Conservation (phyloP, 2,113 vertebrate genomes). For the Barnardius zonarius region DNA sequence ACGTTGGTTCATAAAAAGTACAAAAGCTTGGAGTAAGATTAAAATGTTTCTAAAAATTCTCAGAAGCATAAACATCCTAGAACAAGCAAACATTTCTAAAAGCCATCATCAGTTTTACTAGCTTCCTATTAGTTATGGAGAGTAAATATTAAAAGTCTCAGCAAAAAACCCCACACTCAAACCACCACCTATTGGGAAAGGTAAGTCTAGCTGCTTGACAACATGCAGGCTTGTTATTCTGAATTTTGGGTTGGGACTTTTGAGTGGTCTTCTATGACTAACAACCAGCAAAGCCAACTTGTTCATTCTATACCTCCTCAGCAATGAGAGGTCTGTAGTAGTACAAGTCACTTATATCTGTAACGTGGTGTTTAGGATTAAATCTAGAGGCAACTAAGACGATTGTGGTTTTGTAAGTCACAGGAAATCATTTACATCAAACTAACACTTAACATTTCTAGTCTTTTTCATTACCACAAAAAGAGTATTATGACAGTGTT, state of each 20-base stretch:
- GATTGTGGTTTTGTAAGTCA: rapidly evolving
- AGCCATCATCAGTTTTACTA: background rate
- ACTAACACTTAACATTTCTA: background rate
- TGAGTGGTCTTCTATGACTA: background rate
- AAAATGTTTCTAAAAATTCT: background rate
- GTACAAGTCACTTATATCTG: background rate
- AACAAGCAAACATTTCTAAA: background rate
- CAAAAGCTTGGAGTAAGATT: background rate
- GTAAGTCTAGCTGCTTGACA: background rate
- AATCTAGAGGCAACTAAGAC: background rate
- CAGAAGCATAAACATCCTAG: background rate
- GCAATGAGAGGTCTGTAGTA: background rate
- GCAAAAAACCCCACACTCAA: background rate
- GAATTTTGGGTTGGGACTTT: background rate
- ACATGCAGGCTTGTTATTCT: background rate
- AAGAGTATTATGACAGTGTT: background rate
- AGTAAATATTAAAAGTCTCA: background rate
- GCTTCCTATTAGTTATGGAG: background rate
- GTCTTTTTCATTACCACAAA: background rate
- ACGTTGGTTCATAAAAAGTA: background rate
- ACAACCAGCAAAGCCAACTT: background rate
- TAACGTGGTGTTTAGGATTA: background rate
- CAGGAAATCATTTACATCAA: background rate
- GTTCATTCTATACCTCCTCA: background rate
- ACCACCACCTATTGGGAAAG: background rate